Percentiles rank a stretch among this genome's conserved stretches.
Conservation (phyloP, 2,113 vertebrate genomes). For the Actenoides hombroni region DNA sequence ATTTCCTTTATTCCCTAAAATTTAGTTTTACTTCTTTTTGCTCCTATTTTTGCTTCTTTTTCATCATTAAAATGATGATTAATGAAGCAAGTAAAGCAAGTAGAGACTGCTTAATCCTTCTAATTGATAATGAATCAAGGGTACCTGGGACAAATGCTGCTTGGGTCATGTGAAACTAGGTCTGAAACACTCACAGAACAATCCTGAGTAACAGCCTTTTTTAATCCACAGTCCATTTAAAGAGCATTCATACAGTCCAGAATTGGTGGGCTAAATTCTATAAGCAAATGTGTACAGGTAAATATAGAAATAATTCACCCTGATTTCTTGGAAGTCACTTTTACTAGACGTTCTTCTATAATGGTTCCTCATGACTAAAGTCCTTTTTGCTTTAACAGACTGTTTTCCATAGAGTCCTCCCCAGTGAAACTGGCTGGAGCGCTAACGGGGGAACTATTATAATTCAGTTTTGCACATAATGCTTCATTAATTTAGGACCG, state of each 20-base stretch:
- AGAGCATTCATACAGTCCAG: background rate
- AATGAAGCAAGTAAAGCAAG: conserved; percentile 31
- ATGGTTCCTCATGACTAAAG: background rate
- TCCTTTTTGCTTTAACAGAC: background rate
- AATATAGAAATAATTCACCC: background rate
- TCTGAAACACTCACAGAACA: background rate
- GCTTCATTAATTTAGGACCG: conserved; percentile 20
- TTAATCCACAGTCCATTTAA: background rate
- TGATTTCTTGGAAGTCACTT: background rate
- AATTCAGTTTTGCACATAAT: conserved; percentile 6
- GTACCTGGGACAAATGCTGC: background rate
- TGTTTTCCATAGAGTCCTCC: background rate
- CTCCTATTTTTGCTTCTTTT: conserved; percentile 35
- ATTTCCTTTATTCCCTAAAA: conserved; percentile 19
- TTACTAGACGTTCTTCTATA: background rate
- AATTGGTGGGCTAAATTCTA: background rate
- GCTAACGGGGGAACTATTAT: background rate
- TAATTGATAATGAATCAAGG: conserved; percentile 23
- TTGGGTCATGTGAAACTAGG: background rate
- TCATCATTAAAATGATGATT: conserved; percentile 47
- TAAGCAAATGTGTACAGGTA: background rate
- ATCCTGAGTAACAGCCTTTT: background rate
- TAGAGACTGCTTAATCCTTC: conserved; percentile 13
- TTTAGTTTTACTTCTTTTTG: background rate
- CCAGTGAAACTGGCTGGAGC: background rate